Base-by-base conservation (phyloP, 2,888 invertebrate genomes). In the Apamea anceps region DNA sequence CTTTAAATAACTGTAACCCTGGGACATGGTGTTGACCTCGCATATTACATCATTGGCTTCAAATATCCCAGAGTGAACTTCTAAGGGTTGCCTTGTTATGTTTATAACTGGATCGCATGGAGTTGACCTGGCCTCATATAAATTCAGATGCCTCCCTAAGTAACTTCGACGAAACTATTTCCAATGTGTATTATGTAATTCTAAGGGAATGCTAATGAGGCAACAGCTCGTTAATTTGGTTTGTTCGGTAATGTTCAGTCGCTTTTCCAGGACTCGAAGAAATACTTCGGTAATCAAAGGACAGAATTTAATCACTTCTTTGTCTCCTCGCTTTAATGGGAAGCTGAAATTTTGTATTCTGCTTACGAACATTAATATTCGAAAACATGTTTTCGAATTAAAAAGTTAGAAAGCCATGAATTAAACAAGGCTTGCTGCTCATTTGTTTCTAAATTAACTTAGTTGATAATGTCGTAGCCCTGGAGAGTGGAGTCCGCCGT, bases 401-500 rank as follows among this genome's bases (percentile, higher is more conserved):
- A 84, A 84, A 86, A 83, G 86, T 85, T 85, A 72, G 45, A 79
- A 75, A 66, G 87, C 70, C 68, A 78, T 78, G 74, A 87, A 84
- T 81, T 84, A 77, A 81, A 87, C 78, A 81, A 75, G 79, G 65
- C 25, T 78, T 70, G 80, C 28, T 80, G 54, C 72, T 77, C 72
- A 81, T 81, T 85, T 85, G 74, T 87, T 85, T 85, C 74, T 63
- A 82, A 88, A 87, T 88, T 80, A 81, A 81, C 72, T 88, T 70
- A 76, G 73, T 86, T 77, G 54, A 67, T 82, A 82, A 86, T 77
- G 78, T 81, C 76, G 71, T 78, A 77, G 54, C 73, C 77, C 79
- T 85, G 77, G 81, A 78, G 84, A 82, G 65, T 32, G 74, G 42
- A 73, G 72, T 65, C 62, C 80, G 72, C 45, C 66, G 72, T 75